phyloP scores from a whole-genome alignment of 2,888 invertebrate genomes.

The Eucriotettix oculatus region DNA sequence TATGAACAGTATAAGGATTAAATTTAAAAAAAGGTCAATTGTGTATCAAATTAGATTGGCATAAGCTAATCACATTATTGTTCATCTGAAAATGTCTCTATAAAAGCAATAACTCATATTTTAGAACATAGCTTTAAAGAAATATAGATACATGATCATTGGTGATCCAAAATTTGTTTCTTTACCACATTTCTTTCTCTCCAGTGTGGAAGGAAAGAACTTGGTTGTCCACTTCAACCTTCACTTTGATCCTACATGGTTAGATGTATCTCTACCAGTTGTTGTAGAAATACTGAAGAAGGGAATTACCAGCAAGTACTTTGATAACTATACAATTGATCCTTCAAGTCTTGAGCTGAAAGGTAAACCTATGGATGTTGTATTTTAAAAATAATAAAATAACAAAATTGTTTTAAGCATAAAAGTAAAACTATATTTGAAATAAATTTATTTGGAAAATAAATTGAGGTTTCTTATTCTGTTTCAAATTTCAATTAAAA shows the following conservation, averaged over 20 bases:
- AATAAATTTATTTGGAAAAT: no score
- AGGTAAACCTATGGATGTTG: constrained; percentile 15
- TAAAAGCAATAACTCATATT: no score
- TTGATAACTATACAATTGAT: constrained; percentile 47
- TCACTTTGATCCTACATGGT: constrained; percentile 62
- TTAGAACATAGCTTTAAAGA: no score
- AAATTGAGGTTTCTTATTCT: no score
- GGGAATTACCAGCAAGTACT: constrained; percentile 24
- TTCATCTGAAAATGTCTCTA: no score
- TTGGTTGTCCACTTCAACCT: constrained; percentile 73
- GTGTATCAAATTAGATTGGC: background rate
- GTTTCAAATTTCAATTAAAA: background rate
- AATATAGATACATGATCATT: no score
- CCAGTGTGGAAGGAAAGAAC: constrained; percentile 48
- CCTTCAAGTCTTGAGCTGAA: constrained; percentile 47
- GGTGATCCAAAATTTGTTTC: no score
- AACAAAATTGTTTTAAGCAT: no score
- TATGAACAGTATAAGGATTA: background rate
- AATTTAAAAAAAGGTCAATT: background rate
- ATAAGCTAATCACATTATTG: background rate
- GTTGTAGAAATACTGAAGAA: constrained; percentile 9
- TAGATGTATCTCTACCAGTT: constrained; percentile 39
- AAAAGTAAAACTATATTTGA: no score
- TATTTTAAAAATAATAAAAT: background rate
- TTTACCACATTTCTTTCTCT: constrained; percentile 9